These are phyloP conservation scores for Falcunculus frontatus DNA, from an alignment of 2,113 vertebrate genomes.

Conservation along the genomic window DNA sequence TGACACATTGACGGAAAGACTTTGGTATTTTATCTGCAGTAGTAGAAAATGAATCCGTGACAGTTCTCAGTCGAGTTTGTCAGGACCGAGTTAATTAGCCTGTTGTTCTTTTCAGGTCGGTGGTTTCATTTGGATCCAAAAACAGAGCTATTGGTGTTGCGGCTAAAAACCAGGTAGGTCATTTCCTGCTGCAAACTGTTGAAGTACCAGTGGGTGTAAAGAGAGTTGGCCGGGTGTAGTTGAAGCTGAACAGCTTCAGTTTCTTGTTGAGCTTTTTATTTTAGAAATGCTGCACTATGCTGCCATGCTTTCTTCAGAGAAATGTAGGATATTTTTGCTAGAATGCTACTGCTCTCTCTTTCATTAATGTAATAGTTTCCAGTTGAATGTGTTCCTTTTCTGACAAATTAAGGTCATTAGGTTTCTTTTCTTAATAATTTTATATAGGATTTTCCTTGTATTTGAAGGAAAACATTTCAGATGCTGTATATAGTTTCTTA, in stretches of 20 bases:
- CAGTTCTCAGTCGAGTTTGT: rapidly evolving
- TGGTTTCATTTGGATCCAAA: constrained; percentile 84
- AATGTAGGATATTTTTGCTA: neutral
- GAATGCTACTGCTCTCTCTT: neutral
- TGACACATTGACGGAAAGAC: neutral
- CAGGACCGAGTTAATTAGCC: neutral
- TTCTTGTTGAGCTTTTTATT: neutral
- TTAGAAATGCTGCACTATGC: neutral
- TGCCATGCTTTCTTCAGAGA: neutral
- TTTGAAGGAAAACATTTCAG: neutral
- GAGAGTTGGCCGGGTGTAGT: neutral
- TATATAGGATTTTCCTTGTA: neutral
- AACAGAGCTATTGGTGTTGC: constrained; percentile 82
- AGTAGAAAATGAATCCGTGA: rapidly evolving
- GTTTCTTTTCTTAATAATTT: neutral
- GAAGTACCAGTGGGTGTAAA: neutral
- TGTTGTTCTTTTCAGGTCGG: constrained; percentile 69
- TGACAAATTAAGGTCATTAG: neutral
- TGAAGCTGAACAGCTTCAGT: neutral
- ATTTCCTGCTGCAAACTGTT: neutral
- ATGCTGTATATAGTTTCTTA: neutral
- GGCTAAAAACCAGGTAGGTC: constrained; percentile 83
- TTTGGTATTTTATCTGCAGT: neutral
- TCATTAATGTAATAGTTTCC: neutral
- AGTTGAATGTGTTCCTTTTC: neutral